These are phyloP conservation scores for Eupithecia inturbata DNA, from an alignment of 2,888 invertebrate genomes.

Conservation along the genomic window DNA sequence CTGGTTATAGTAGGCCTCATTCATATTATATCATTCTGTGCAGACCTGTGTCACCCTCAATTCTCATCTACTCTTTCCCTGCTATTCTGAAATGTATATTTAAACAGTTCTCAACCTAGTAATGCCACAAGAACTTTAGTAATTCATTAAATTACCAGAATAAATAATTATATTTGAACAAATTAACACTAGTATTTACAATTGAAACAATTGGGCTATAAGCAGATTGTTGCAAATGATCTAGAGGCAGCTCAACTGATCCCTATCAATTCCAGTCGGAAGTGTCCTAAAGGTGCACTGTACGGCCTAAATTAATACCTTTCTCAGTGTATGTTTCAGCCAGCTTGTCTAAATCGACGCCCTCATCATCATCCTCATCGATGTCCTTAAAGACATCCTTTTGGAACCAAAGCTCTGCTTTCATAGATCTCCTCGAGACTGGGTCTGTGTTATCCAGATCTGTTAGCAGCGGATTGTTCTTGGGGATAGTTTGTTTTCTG, in stretches of 20 bases:
- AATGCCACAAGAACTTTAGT: background rate
- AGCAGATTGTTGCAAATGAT: no score
- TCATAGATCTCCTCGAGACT: constrained; percentile 88
- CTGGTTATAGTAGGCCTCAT: background rate
- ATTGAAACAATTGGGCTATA: no score
- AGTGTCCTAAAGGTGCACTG: no score
- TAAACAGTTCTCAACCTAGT: no score
- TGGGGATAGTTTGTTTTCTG: constrained; percentile 61
- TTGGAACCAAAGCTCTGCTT: constrained; percentile 94
- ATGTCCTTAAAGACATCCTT: constrained; percentile 92
- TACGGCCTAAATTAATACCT: constrained; percentile 70
- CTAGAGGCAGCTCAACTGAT: no score
- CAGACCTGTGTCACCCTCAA: background rate
- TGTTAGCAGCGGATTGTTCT: constrained; percentile 89
- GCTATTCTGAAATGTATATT: background rate
- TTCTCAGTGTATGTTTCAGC: constrained; percentile 88
- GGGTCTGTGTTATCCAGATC: constrained; percentile 91
- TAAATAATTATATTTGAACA: no score
- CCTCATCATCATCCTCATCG: constrained; percentile 93
- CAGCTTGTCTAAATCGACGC: constrained; percentile 93
- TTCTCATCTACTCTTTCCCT: background rate
- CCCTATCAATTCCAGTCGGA: no score
- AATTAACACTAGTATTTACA: no score
- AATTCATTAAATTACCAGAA: background rate
- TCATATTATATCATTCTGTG: background rate